Evolutionary conservation across 2,113 vertebrate genomes (phyloP).

Genomic region (Neolamprologus ventralis): DNA sequence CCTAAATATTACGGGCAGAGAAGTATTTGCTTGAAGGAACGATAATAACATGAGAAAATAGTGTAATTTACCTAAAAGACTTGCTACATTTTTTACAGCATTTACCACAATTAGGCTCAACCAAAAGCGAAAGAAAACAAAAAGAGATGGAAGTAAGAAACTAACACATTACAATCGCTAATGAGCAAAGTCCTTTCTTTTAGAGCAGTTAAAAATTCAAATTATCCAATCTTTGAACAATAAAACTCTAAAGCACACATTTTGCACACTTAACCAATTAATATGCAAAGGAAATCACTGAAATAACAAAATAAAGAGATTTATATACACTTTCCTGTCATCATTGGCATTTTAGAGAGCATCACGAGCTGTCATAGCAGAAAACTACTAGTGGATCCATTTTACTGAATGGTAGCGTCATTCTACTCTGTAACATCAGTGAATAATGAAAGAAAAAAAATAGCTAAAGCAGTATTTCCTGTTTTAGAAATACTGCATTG

Average conservation of each 20-base stretch:
- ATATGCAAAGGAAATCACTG: background rate
- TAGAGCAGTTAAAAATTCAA: background rate
- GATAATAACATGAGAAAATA: background rate
- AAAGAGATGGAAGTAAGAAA: background rate
- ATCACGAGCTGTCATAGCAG: background rate
- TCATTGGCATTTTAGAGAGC: background rate
- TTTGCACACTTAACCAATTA: background rate
- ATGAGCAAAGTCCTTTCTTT: background rate
- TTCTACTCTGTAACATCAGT: background rate
- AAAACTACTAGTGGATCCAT: background rate
- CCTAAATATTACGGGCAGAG: background rate
- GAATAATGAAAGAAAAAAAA: background rate
- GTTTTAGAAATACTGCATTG: background rate
- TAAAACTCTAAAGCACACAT: background rate
- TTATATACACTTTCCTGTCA: background rate
- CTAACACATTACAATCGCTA: background rate
- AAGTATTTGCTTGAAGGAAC: background rate
- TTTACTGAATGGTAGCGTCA: fast-evolving
- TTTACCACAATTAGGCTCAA: background rate
- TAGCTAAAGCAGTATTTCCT: background rate
- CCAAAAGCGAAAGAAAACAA: background rate
- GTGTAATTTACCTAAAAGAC: background rate
- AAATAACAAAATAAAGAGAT: background rate
- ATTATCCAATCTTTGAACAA: background rate
- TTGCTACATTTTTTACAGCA: background rate